Evolutionary conservation across 1,140 invertebrate genomes (phyloP).

Genomic region (Anoplolepis gracilipes): DNA sequence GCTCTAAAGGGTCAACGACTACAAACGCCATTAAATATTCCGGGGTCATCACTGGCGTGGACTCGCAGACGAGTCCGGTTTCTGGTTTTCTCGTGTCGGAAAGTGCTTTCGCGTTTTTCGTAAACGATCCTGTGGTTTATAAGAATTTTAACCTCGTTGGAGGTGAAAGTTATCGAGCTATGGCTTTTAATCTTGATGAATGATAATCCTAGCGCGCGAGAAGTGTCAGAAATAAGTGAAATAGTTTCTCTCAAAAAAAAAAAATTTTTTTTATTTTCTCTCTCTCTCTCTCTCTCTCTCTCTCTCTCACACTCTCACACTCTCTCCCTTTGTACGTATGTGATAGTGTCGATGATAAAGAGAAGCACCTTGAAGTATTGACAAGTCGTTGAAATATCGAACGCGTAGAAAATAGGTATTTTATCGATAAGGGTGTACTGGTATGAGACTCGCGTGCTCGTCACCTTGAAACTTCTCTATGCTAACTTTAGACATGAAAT

Average conservation of each 20-base stretch:
- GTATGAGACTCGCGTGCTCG: conserved; percentile 41
- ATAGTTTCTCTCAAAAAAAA: conserved; percentile 11
- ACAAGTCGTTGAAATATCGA: conserved; percentile 60
- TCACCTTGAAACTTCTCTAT: conserved; percentile 58
- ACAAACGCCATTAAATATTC: conserved; percentile 50
- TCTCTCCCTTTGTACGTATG: neutral
- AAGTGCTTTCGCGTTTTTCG: conserved; percentile 23
- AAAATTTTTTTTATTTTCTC: neutral
- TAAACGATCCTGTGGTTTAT: neutral
- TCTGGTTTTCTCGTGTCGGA: conserved; percentile 33
- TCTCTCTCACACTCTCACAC: neutral
- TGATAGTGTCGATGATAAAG: conserved; percentile 37
- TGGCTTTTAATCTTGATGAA: conserved; percentile 6
- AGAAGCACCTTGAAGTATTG: conserved; percentile 55
- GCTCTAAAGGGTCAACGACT: conserved; percentile 32
- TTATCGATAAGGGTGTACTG: conserved; percentile 46
- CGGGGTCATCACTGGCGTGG: conserved; percentile 49
- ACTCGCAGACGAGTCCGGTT: conserved; percentile 3
- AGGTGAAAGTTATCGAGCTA: conserved; percentile 27
- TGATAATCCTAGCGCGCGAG: neutral
- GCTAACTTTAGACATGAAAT: conserved; percentile 60
- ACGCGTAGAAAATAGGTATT: conserved; percentile 53
- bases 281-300: neutral
- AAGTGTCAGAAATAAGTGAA: neutral
- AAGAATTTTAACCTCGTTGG: neutral